Percentiles rank a stretch among this genome's conserved stretches.
Evolutionary conservation across 2,888 invertebrate species (phyloP).

Genomic region (Hydrotaea cyrtoneurina): DNA sequence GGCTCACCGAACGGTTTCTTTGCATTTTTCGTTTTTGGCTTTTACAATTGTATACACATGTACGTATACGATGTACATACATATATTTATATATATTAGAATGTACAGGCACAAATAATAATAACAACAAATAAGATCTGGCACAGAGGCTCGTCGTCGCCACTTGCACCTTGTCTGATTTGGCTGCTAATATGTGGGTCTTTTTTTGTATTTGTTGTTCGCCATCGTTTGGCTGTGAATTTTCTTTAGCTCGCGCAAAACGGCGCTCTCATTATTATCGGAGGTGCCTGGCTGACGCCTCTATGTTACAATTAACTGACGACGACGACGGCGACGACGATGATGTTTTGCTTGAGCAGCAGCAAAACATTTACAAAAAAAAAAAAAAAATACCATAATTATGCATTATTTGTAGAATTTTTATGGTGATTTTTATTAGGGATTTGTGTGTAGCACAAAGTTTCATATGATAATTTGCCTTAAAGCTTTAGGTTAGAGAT

Average conservation of each 20-base stretch:
- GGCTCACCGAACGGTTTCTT: neutral
- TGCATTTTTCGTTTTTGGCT: neutral
- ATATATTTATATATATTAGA: neutral
- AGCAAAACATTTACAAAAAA: neutral
- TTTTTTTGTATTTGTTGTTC: constrained; percentile 37
- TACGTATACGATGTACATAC: too few relatives aligned
- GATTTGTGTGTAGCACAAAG: neutral
- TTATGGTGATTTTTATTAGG: neutral
- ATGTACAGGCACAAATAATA: constrained; percentile 22
- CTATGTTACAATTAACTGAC: constrained; percentile 46
- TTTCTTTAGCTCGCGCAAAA: constrained; percentile 1
- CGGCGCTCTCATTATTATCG: constrained; percentile 55
- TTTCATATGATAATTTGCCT: neutral
- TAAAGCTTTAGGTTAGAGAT: neutral
- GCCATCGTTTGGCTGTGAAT: constrained; percentile 34
- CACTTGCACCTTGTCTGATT: constrained; percentile 65
- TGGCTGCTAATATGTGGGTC: constrained; percentile 61
- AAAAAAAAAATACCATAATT: neutral
- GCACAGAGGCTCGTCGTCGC: constrained; percentile 66
- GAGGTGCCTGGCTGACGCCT: constrained; percentile 59
- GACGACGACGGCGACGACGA: too few relatives aligned
- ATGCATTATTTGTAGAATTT: neutral
- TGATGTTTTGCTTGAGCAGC: neutral
- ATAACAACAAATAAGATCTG: constrained; percentile 47
- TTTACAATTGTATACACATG: neutral